Percentiles rank a stretch among this genome's conserved stretches.
phyloP scores from a whole-genome alignment of 2,797 vertebrate species.

The Merluccius polli region DNA sequence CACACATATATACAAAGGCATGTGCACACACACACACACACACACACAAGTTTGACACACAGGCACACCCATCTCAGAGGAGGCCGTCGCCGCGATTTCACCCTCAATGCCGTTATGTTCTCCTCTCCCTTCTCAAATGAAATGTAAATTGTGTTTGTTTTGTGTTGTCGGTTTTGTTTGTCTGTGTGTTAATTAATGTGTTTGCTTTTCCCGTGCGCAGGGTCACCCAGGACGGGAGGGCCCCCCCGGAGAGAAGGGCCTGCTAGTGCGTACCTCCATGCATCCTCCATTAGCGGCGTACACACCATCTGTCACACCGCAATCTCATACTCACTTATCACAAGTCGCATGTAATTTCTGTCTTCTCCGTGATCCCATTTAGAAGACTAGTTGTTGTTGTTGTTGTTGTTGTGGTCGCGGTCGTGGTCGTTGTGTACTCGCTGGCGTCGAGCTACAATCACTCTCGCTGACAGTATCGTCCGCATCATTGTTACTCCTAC shows the following conservation, averaged over 20 bases:
- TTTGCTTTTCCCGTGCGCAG: slow-evolving; percentile 56
- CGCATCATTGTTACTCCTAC: too few relatives aligned
- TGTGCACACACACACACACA: too few relatives aligned
- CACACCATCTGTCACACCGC: background rate
- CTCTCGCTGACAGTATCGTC: too few relatives aligned
- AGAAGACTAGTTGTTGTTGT: too few relatives aligned
- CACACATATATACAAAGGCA: background rate
- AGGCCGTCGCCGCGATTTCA: too few relatives aligned
- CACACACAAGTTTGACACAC: too few relatives aligned
- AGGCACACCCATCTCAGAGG: too few relatives aligned
- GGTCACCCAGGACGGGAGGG: slow-evolving; percentile 92
- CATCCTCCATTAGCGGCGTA: background rate
- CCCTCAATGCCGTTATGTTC: too few relatives aligned
- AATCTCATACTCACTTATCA: slow-evolving; percentile 17
- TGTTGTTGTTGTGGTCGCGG: slow-evolving; percentile 16
- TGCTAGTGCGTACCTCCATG: slow-evolving; percentile 73
- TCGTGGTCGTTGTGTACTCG: too few relatives aligned
- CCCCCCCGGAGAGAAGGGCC: slow-evolving; percentile 85
- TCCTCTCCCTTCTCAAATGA: too few relatives aligned
- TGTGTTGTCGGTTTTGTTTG: slow-evolving; percentile 25
- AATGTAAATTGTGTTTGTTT: background rate
- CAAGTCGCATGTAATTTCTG: slow-evolving; percentile 13
- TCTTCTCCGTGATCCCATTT: background rate
- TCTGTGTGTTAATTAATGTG: background rate
- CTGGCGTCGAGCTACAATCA: background rate